A percentile compares a stretch with the other conserved stretches of the same genome.
Evolutionary conservation across 2,113 vertebrate genomes (phyloP).

Genomic region (Nematolebias whitei): DNA sequence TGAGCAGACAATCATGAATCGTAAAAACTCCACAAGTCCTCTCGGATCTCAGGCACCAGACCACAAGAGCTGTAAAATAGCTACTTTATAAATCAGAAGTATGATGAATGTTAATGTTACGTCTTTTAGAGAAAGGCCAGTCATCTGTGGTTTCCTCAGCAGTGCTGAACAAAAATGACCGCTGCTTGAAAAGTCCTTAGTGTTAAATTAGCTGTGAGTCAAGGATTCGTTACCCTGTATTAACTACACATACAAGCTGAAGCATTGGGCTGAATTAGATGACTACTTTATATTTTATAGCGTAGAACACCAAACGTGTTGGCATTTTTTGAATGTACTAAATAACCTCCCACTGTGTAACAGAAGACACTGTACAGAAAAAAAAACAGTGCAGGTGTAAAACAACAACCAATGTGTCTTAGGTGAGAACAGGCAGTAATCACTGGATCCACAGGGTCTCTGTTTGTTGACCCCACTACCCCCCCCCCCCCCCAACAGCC

Average conservation of each 20-base stretch:
- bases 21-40: constrained; percentile 27
- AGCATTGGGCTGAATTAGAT: constrained; percentile 23
- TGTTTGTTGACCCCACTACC: constrained; percentile 15
- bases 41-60: constrained; percentile 24
- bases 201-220: constrained; percentile 15
- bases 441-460: constrained; percentile 47
- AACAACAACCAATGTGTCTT: constrained; percentile 66
- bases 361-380: constrained; percentile 28
- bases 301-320: constrained; percentile 38
- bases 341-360: constrained; percentile 57
- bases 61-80: constrained; percentile 22
- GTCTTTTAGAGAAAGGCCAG: constrained; percentile 5
- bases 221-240: constrained; percentile 6
- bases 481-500: neutral
- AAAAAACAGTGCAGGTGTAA: constrained; percentile 43
- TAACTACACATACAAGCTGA: constrained; percentile 18
- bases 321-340: constrained; percentile 65
- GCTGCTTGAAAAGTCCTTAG: constrained; percentile 9
- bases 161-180: constrained; percentile 6
- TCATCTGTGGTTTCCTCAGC: constrained; percentile 15
- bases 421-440: constrained; percentile 47
- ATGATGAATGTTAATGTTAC: constrained; percentile 28
- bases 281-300: constrained; percentile 7
- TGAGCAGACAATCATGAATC: constrained; percentile 61
- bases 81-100: constrained; percentile 17